phyloP scores from a whole-genome alignment of 2,797 vertebrate genomes.

The Scomberomorus guttatus region DNA sequence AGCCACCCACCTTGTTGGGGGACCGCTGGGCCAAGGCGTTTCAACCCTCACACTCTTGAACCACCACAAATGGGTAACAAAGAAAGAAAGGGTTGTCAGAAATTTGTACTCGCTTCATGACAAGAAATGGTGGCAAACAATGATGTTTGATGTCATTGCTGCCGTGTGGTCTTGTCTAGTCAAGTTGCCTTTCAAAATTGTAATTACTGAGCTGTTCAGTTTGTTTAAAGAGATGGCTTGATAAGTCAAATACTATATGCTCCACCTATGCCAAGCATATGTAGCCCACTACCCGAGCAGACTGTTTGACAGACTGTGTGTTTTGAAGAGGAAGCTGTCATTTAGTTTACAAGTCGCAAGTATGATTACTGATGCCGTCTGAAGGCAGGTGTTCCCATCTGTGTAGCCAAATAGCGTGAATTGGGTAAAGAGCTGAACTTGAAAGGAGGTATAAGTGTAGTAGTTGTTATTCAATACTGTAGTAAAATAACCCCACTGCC shows the following conservation, averaged over 20 bases:
- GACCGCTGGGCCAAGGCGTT: constrained; percentile 69
- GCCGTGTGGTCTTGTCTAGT: constrained; percentile 58
- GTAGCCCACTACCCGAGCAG: neutral
- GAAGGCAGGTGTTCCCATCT: constrained; percentile 71
- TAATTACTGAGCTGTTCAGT: constrained; percentile 49
- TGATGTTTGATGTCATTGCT: constrained; percentile 58
- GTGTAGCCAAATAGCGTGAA: constrained; percentile 61
- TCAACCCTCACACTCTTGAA: constrained; percentile 63
- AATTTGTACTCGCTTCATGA: constrained; percentile 57
- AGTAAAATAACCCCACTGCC: constrained; percentile 84
- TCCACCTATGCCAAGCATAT: constrained; percentile 19
- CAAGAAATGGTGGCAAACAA: constrained; percentile 47
- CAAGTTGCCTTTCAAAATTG: constrained; percentile 33
- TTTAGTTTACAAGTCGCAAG: constrained; percentile 61
- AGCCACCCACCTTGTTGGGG: constrained; percentile 87
- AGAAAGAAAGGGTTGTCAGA: constrained; percentile 49
- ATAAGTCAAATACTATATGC: constrained; percentile 51
- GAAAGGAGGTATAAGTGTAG: constrained; percentile 80
- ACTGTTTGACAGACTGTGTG: constrained; percentile 48
- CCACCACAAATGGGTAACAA: constrained; percentile 51
- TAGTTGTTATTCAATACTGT: constrained; percentile 84
- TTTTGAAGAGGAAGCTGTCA: constrained; percentile 69
- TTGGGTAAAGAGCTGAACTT: constrained; percentile 69
- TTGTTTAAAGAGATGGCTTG: constrained; percentile 55
- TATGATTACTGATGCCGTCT: constrained; percentile 46